Evolutionary conservation across 2,797 vertebrate genomes (phyloP).

Genomic region (Chloroceryle amazona): DNA sequence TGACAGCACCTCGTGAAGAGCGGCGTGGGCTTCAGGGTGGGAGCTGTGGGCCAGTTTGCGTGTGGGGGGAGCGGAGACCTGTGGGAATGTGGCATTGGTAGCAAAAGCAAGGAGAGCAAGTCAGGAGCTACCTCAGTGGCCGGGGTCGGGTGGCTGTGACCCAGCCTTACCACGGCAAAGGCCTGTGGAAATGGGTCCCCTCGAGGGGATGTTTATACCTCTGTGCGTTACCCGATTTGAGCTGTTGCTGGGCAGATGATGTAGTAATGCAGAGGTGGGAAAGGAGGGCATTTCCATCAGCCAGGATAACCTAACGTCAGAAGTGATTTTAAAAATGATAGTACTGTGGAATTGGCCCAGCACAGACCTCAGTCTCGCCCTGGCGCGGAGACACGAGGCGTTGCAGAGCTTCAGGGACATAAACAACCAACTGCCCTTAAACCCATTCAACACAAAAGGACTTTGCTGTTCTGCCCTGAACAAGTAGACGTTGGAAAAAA

Average conservation of each 20-base stretch:
- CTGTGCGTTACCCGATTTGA: not conserved
- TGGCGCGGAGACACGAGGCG: not conserved
- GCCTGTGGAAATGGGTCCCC: not conserved
- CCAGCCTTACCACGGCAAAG: not conserved
- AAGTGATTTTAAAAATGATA: not conserved
- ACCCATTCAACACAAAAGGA: not conserved
- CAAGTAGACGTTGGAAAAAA: not conserved
- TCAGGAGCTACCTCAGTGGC: not conserved
- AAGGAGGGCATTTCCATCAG: not conserved
- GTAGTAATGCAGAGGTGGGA: not conserved
- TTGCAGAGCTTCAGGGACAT: not conserved
- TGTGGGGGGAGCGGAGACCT: not conserved
- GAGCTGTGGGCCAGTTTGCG: not conserved
- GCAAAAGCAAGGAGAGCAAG: not conserved
- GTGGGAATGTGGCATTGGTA: not conserved
- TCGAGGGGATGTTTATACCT: not conserved
- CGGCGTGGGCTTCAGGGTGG: not conserved
- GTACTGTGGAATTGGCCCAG: not conserved
- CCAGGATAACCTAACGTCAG: not conserved
- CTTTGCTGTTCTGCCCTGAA: not conserved
- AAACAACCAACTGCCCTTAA: conserved; percentile 8
- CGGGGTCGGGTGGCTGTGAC: not conserved
- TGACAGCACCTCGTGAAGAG: not conserved
- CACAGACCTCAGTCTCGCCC: not conserved
- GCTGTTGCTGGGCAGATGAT: not conserved